These are phyloP conservation scores for Hypanus sabinus DNA, from an alignment of 2,113 vertebrate genomes.

Conservation along the genomic window DNA sequence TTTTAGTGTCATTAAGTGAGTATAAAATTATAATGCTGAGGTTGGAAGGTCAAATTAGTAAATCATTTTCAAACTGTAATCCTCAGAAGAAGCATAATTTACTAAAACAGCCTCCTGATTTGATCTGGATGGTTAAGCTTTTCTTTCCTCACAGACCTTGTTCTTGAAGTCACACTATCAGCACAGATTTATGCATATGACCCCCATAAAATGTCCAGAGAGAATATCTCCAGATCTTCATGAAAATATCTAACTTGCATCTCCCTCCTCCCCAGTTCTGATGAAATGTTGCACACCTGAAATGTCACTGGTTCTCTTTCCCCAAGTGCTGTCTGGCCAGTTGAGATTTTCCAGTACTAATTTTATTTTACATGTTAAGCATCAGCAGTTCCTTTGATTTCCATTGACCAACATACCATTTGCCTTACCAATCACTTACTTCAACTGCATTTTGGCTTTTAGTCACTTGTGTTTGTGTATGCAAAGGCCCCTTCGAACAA, in stretches of 20 bases:
- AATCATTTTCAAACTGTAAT: conserved; percentile 18
- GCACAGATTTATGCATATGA: not conserved
- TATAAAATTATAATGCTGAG: not conserved
- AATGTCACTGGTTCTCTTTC: not conserved
- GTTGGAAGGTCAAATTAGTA: not conserved
- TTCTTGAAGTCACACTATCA: not conserved
- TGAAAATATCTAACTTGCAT: no score
- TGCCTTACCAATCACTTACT: no score
- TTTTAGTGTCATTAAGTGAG: not conserved
- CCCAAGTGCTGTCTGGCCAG: not conserved
- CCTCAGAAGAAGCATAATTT: not conserved
- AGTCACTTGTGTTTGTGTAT: no score
- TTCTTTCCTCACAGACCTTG: not conserved
- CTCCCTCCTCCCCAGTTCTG: no score
- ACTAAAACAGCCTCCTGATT: not conserved
- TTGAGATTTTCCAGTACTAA: not conserved
- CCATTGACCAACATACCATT: no score
- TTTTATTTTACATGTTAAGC: not conserved
- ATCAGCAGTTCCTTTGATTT: not conserved
- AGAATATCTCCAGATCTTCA: not conserved
- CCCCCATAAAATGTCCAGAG: not conserved
- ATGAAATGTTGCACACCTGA: no score
- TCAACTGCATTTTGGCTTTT: no score
- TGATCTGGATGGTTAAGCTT: not conserved
- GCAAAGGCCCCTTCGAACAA: no score